Evolutionary conservation across 2,113 vertebrate species (phyloP), one percentile per base, ranked within the genome.

Genomic region (Danionella cerebrum): DNA sequence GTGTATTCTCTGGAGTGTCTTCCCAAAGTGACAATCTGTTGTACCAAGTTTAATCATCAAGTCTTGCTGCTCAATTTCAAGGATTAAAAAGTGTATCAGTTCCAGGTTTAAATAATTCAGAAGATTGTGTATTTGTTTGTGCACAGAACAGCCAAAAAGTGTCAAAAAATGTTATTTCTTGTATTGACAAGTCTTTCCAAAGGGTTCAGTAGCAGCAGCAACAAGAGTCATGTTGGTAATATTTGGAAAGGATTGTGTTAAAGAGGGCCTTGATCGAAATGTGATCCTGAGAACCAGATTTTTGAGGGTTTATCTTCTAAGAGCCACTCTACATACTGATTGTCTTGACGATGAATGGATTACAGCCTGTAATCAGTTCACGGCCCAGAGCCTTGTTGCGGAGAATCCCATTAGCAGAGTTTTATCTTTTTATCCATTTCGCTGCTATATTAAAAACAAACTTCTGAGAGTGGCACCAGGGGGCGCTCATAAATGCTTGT

Each of bases 361-460:
- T 84, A 85, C 54, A 72, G 72, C 27, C 62, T 70, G 54, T 83
- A 84, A 87, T 88, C 78, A 67, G 82, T 84, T 83, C 78, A 72
- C 64, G 76, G 81, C 78, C 77, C 72, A 71, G 73, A 80, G 59
- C 70, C 71, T n/a, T 73, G 70, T 70, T 76, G 69, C 70, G 72
- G 77, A 76, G 80, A 82, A 82, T 78, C 79, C 69, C 55, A 54
- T 60, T 70, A 74, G n/a, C 31, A 11, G 36, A 7, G 12, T 24
- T 29, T 14, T 13, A 4, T 47, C 13, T 65, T 2, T 63, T 19
- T 74, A 21, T 67, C 24, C 52, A 25, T 44, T 24, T 62, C 33
- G 41, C 18, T 18, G 50, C 16, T 41, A 42, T 65, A 25, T 50
- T 33, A 18, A 12, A 33, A 18, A 14, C 51, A 6, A 1, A 33